phyloP scores from a whole-genome alignment of 2,113 vertebrate species.

The Platycercus adscitus region DNA sequence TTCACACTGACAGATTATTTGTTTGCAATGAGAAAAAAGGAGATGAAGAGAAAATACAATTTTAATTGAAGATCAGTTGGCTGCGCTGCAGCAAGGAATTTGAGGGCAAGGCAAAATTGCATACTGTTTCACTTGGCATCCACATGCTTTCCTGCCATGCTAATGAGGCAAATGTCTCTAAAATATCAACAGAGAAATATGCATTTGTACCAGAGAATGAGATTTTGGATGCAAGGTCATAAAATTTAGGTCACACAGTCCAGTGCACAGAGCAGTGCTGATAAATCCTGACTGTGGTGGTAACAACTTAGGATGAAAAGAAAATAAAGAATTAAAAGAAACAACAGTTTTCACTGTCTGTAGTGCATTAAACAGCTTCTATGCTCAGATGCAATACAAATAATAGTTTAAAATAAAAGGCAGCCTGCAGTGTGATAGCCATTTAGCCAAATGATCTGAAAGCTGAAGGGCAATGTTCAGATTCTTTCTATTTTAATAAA shows the following conservation, averaged over 20 bases:
- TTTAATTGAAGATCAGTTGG: conserved; percentile 52
- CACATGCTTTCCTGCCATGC: conserved; percentile 48
- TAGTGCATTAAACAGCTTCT: background rate
- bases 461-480: conserved; percentile 2
- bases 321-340: conserved; percentile 51
- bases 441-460: conserved; percentile 6
- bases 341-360: background rate
- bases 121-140: conserved; percentile 58
- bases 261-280: conserved; percentile 38
- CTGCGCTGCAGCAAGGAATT: conserved; percentile 51
- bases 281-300: conserved; percentile 52
- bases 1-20: conserved; percentile 2
- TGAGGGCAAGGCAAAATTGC: conserved; percentile 52
- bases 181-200: conserved; percentile 58
- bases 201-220: conserved; percentile 54
- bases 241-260: conserved; percentile 62
- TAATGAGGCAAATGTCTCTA: conserved; percentile 65
- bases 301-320: conserved; percentile 44
- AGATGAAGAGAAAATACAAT: background rate
- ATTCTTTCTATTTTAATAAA: conserved; percentile 26
- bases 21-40: conserved; percentile 19
- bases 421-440: background rate
- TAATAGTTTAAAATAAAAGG: background rate
- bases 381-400: background rate
- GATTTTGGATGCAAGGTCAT: conserved; percentile 14